Conservation (phyloP, 1,140 invertebrate genomes). For the Uloborus diversus region DNA sequence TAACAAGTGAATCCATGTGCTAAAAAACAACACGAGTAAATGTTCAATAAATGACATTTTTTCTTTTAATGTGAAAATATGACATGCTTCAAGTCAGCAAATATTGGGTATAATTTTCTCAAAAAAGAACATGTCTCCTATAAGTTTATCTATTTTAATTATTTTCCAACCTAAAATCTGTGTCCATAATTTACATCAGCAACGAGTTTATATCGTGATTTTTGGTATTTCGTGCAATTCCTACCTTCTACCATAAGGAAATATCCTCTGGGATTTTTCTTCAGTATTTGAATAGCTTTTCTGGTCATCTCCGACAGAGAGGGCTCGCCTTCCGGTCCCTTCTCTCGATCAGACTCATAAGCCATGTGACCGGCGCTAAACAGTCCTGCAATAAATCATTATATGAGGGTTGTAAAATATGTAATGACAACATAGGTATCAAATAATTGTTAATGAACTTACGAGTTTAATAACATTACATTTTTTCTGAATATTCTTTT, state of each 20-base stretch:
- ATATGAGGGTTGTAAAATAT: not conserved
- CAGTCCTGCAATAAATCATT: slow-evolving; percentile 59
- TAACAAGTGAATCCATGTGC: too few species aligned
- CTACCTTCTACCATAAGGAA: slow-evolving; percentile 64
- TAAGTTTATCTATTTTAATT: too few species aligned
- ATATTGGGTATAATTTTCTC: too few species aligned
- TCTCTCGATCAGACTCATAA: slow-evolving; percentile 64
- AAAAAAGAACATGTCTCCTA: not conserved
- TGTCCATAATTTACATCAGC: too few species aligned
- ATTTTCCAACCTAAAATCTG: too few species aligned
- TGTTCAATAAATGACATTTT: too few species aligned
- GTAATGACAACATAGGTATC: not conserved
- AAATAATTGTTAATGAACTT: not conserved
- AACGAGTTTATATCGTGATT: too few species aligned
- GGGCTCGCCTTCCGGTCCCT: slow-evolving; percentile 61
- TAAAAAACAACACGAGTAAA: too few species aligned
- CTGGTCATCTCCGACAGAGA: slow-evolving; percentile 66
- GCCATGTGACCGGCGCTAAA: slow-evolving; percentile 66
- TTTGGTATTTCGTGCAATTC: too few species aligned
- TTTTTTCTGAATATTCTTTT: not conserved
- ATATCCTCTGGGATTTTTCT: slow-evolving; percentile 65
- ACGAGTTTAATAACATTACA: not conserved
- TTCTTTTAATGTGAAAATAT: too few species aligned
- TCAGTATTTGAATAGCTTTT: slow-evolving; percentile 66
- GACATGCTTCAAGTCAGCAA: too few species aligned